Base-by-base conservation (phyloP, 2,797 vertebrate genomes). In the Pygocentrus nattereri region DNA sequence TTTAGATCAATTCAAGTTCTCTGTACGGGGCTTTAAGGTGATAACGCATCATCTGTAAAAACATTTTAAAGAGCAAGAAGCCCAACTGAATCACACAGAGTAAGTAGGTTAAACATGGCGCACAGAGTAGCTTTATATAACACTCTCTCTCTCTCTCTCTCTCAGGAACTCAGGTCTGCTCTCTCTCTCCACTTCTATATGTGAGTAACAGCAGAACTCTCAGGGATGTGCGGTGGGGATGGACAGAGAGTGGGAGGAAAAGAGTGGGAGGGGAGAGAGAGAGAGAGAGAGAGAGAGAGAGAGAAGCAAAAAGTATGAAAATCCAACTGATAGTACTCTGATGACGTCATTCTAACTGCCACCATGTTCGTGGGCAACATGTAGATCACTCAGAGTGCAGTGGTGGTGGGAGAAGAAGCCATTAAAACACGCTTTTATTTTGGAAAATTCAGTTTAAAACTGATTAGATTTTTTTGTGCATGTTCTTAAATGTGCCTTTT, bases 51-150 rank as follows among this genome's bases (percentile, higher is more conserved):
- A 38, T 6, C 34, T 38, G 34, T 38, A 6, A 6, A 3, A 38
- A 38, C 34, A 38, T 6, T 6, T 38, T 6, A 38, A 3, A 38
- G 3, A 6, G 54, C 56, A 21, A 34, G 64, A 44, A 2, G 31
- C 0, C 30, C 31, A 49, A 44, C n/a, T 4, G 64, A 25, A 25
- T 70, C 13, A 54, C 10, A 13, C 8, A n/a, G 34, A 41, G 44
- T 47, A 80, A 65, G 64, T 69, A 47, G 47, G 72, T 30, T 75
- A 79, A 72, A 84, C 50, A 80, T 50, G 11, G 34, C 15, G 58
- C 47, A 49, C 49, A 27, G 18, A 59, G 59, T 12, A 70, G 30
- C 67, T 76, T 84, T 84, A 84, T 52, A 56, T 76, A 84, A 84
- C 59, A 50, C 31, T 7, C 16, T 54, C 54, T 47, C 44, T 73